Evolutionary conservation across 2,888 invertebrate species (phyloP).

Genomic region (Hyposoter didymator): DNA sequence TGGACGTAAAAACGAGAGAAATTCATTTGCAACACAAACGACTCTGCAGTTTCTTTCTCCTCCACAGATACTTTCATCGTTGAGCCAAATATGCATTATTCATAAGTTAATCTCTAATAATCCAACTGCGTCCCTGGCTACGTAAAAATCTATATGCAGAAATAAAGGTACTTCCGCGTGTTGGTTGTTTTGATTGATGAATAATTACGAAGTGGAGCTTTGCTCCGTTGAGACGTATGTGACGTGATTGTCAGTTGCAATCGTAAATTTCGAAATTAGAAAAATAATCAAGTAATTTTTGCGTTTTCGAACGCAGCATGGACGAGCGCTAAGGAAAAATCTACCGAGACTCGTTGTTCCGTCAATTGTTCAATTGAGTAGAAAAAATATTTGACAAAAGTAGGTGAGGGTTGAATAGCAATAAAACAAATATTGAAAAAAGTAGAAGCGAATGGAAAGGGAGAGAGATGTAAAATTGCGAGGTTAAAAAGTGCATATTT

Average conservation of each 20-base stretch:
- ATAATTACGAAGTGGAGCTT: neutral
- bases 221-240: neutral
- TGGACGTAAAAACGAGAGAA: neutral
- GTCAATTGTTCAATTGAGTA: neutral
- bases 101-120: neutral
- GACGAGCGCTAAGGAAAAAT: neutral
- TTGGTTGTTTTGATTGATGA: neutral
- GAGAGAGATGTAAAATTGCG: neutral
- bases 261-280: neutral
- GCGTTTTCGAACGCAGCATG: neutral
- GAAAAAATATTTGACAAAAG: neutral
- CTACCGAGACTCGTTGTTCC: neutral
- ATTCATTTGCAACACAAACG: neutral
- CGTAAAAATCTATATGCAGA: neutral
- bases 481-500: conserved; percentile 25
- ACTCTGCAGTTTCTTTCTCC: neutral
- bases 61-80: neutral
- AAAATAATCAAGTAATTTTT: neutral
- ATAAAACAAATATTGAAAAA: neutral
- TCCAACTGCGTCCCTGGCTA: neutral
- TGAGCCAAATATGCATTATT: conserved; percentile 5
- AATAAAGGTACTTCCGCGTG: neutral
- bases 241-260: neutral
- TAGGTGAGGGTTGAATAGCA: neutral
- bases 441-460: neutral